Percentiles rank a stretch among this genome's conserved stretches.
Conservation (phyloP, 2,797 vertebrate species). For the Schizopygopsis malacanthus region DNA sequence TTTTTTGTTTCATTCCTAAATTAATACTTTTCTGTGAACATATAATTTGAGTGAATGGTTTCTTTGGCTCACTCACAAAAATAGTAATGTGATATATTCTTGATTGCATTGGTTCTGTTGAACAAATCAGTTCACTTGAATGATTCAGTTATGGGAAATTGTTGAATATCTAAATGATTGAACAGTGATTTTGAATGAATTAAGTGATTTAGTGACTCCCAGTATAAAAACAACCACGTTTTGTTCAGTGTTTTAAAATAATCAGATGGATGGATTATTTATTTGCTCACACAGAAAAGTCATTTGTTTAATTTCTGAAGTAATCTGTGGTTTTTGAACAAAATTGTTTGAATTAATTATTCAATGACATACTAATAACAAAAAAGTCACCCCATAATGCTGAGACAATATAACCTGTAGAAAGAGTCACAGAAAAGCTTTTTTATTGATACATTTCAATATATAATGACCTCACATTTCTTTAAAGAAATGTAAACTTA, state of each 20-base stretch:
- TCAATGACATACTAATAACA: neutral
- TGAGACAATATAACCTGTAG: neutral
- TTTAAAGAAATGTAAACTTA: neutral
- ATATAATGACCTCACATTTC: neutral
- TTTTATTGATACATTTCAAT: neutral
- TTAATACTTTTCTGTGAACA: neutral
- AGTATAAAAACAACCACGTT: neutral
- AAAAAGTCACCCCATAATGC: neutral
- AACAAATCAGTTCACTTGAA: neutral
- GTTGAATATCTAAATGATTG: neutral
- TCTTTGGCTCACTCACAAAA: neutral
- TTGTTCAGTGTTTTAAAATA: neutral
- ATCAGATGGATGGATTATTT: neutral
- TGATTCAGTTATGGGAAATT: neutral
- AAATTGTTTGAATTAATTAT: neutral
- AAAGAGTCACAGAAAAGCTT: neutral
- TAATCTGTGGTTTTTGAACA: neutral
- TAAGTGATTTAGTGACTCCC: neutral
- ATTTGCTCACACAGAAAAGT: neutral
- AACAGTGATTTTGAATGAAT: neutral
- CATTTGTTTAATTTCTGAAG: neutral
- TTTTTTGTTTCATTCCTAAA: neutral
- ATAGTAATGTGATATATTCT: neutral
- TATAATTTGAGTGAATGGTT: neutral
- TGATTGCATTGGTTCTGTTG: neutral